These are phyloP conservation scores for Euwallacea fornicatus DNA, from an alignment of 1,140 invertebrate genomes.

Conservation along the genomic window DNA sequence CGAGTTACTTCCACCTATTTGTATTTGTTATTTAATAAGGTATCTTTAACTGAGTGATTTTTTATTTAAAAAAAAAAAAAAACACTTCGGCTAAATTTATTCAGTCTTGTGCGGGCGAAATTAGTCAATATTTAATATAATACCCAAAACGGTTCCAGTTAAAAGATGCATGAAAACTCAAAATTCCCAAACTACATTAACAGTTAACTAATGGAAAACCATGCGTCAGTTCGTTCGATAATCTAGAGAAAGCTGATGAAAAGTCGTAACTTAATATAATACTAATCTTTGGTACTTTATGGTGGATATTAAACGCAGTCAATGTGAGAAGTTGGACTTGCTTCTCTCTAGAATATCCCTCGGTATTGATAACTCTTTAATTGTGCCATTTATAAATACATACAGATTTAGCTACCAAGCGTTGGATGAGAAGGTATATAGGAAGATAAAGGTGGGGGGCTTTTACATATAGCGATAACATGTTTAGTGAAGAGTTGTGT, in stretches of 20 bases:
- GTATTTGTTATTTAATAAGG: neutral
- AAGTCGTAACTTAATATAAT: constrained; percentile 6
- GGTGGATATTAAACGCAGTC: neutral
- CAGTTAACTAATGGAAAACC: neutral
- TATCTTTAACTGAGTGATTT: neutral
- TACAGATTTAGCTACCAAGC: too few species aligned
- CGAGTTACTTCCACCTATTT: constrained; percentile 32
- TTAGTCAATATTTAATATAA: neutral
- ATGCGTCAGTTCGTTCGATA: constrained; percentile 6
- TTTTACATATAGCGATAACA: too few species aligned
- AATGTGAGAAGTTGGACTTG: constrained; percentile 4
- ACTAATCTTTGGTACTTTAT: constrained; percentile 18
- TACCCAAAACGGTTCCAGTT: neutral
- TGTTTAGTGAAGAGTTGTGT: too few species aligned
- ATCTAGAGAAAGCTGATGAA: constrained; percentile 24
- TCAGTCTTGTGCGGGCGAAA: too few species aligned
- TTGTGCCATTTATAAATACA: too few species aligned
- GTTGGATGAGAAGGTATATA: too few species aligned
- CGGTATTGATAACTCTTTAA: too few species aligned
- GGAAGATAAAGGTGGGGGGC: too few species aligned
- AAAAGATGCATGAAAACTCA: neutral
- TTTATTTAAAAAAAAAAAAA: too few species aligned
- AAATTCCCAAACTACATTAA: constrained; percentile 2
- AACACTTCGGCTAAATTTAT: too few species aligned
- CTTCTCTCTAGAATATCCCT: constrained; percentile 33